These are phyloP conservation scores for Neoaliturus tenellus DNA, from an alignment of 2,888 invertebrate species.

Conservation along the genomic window DNA sequence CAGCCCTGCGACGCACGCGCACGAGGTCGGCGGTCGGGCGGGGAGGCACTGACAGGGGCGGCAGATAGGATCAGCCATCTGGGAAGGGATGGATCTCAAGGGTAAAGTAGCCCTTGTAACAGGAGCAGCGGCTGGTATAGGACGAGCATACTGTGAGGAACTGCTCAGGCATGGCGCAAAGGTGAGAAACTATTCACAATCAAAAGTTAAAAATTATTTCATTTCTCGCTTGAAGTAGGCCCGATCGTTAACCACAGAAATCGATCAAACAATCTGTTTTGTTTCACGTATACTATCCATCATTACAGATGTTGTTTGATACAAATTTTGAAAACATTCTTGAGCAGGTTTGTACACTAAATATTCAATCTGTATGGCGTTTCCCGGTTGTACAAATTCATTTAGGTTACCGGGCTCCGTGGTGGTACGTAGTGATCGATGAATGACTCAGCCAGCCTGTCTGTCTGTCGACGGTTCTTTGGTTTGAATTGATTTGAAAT, in stretches of 20 bases:
- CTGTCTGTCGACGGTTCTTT: too few species aligned
- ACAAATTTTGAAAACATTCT: too few species aligned
- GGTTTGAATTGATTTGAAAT: too few species aligned
- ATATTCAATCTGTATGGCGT: too few species aligned
- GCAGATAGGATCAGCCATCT: neutral
- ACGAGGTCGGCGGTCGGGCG: neutral
- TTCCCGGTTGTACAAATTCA: too few species aligned
- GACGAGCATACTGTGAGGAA: slow-evolving; percentile 83
- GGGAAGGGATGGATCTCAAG: slow-evolving; percentile 79
- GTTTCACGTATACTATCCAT: neutral
- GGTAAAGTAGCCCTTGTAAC: slow-evolving; percentile 85
- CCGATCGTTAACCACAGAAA: neutral
- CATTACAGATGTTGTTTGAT: too few species aligned
- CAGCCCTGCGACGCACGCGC: slow-evolving; percentile 29
- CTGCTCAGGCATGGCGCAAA: slow-evolving; percentile 84
- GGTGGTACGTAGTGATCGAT: too few species aligned
- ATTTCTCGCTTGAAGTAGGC: neutral
- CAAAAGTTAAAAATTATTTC: neutral
- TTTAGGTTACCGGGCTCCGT: too few species aligned
- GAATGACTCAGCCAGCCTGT: too few species aligned
- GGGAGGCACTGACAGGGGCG: neutral
- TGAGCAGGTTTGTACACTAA: too few species aligned
- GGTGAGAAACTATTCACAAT: slow-evolving; percentile 73
- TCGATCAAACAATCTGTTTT: neutral
- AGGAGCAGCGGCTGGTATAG: slow-evolving; percentile 84